Conservation (phyloP, 1,140 invertebrate species). For the Ceratosolen fusciceps region DNA sequence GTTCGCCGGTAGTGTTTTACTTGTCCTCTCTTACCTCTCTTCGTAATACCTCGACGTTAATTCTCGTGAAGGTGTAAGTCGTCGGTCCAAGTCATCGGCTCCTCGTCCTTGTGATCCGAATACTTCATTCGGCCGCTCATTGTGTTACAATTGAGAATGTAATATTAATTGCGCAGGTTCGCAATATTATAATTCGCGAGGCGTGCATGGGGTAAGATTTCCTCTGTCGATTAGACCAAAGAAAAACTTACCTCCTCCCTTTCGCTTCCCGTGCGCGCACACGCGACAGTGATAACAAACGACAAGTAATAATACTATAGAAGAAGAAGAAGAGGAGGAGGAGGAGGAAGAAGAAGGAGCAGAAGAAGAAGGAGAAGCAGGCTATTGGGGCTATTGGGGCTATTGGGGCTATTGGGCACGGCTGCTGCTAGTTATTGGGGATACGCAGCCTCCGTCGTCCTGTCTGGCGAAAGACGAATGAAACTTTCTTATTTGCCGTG, state of each 20-base stretch:
- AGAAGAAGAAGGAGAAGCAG: no score
- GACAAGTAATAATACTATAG: no score
- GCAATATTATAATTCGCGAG: neutral
- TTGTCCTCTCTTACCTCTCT: neutral
- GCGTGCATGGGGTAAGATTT: neutral
- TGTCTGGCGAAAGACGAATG: neutral
- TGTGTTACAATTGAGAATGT: neutral
- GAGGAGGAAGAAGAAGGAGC: no score
- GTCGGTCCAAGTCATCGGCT: neutral
- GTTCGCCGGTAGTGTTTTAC: neutral
- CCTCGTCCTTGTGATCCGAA: neutral
- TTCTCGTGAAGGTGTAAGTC: neutral
- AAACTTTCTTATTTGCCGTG: neutral
- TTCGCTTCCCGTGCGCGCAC: no score
- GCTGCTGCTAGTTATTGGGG: neutral
- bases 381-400: no score
- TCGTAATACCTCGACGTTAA: neutral
- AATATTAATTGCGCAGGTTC: neutral
- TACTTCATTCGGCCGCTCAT: neutral
- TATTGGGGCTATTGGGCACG: no score
- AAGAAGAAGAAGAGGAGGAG: no score
- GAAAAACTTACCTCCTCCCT: no score
- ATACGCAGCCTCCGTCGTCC: neutral
- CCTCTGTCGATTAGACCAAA: neutral
- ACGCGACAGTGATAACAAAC: neutral